Evolutionary conservation across 2,888 invertebrate species (phyloP), one percentile per base, ranked within the genome.

Genomic region (Dichetophora obliterata): DNA sequence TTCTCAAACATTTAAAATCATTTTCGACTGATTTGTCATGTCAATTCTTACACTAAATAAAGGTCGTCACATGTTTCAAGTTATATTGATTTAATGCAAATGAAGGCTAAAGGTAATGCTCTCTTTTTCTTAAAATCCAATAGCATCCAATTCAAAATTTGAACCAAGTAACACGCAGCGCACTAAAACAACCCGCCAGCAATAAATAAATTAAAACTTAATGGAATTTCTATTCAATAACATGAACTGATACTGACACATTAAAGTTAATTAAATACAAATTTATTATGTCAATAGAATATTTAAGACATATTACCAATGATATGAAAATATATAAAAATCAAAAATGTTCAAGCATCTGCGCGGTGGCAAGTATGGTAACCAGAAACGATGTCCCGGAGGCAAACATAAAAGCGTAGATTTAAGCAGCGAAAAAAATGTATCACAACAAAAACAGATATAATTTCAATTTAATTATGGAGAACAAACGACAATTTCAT

Each of bases 221-320:
- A 43, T 11, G 2, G 3, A 4, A 43, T 43, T 43, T 43, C 11
- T 3, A 43, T 43, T 11, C 43, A 43, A 43, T 43, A 43, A 43
- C 11, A 43, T 11, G 11, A 43, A 43, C 43, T 11, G 43, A 43
- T 11, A 11, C 43, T 43, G 14, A 43, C 5, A 82, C 85, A 83
- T 85, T 83, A 84, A 83, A 86, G 82, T 84, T 86, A 82, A 85
- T 84, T 84, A 85, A 84, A 85, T 84, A 83, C 84, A 85, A 85
- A 83, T 84, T 84, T 84, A 84, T 81, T 81, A 82, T 71, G 57
- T 76, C 24, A 71, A 76, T 57, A 43, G 76, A 72, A 65, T 43
- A 22, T 19, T 37, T n/a, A 66, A 43, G 14, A 16, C 5, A 37
- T 37, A 8, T 8, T 1, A 37, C 37, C 8, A 43, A 43, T 11